A percentile compares a stretch with the other conserved stretches of the same genome.
These are phyloP conservation scores for Silurus aristotelis DNA, from an alignment of 2,797 vertebrate genomes.

Conservation along the genomic window DNA sequence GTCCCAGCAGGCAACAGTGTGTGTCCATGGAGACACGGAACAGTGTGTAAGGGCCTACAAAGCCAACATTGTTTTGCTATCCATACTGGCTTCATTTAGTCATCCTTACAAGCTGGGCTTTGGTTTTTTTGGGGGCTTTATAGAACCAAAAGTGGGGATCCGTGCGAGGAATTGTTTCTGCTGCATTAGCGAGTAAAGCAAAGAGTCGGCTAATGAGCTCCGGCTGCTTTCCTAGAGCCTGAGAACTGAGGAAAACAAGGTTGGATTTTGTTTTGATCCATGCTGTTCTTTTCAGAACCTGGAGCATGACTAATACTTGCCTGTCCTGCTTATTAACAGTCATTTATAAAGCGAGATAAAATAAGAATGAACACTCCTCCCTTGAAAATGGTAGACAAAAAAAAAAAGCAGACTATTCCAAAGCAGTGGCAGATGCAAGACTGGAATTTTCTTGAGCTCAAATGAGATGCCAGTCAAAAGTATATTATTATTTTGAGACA, in stretches of 20 bases:
- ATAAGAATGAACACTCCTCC: background rate
- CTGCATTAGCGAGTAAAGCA: constrained; percentile 20
- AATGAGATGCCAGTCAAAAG: background rate
- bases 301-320: background rate
- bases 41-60: constrained; percentile 70
- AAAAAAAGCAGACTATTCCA: background rate
- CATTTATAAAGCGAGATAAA: background rate
- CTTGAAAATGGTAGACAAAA: background rate
- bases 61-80: constrained; percentile 66
- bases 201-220: constrained; percentile 15
- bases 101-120: constrained; percentile 53
- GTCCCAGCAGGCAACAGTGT: constrained; percentile 72
- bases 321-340: constrained; percentile 1
- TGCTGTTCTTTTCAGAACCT: constrained; percentile 18
- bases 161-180: constrained; percentile 16
- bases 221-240: background rate
- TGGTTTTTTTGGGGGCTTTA: constrained; percentile 21
- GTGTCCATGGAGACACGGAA: constrained; percentile 76
- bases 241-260: background rate
- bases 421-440: background rate
- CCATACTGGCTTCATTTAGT: constrained; percentile 58
- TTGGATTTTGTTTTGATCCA: constrained; percentile 13
- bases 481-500: background rate
- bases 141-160: constrained; percentile 28
- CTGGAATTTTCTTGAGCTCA: background rate